Evolutionary conservation across 2,888 invertebrate species (phyloP), one percentile per base, ranked within the genome.

Genomic region (Dryobota labecula): DNA sequence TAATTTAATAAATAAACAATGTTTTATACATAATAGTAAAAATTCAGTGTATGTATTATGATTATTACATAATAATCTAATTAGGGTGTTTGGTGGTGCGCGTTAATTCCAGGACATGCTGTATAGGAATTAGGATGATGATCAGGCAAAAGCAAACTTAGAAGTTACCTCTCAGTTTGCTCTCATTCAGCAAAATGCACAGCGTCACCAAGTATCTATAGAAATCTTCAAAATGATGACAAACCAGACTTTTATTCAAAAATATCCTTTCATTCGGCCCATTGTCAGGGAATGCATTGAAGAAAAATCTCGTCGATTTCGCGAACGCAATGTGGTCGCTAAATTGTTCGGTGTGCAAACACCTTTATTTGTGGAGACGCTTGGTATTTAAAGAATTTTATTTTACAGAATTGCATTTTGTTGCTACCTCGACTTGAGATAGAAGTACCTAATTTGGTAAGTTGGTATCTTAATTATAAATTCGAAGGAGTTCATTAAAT

Each of bases 361-460:
- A 13, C 62, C 80, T 76, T 85, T 73, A 76, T 51, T 45, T 66
- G 58, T 47, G 64, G 56, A 71, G 58, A 62, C 57, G 57, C 68
- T 68, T 24, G 36, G 51, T 51, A 60, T 80, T 76, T 72, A 64
- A 76, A 72, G 58, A 72, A 63, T 70, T 72, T 72, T 57, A 69
- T 83, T 83, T 85, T 67, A 83, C 70, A 61, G 58, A 80, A 80
- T 74, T 72, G 67, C 80, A 80, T 64, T 83, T 70, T 67, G 54
- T 65, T 78, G 62, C 54, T 54, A 62, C 61, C 64, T 5, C 57
- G 15, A 58, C 53, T 79, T 53, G 8, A 58, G 33, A 62, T 43
- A 58, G 45, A 45, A 58, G 64, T n/a, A n/a, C n/a, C n/a, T n/a
- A n/a, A n/a, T n/a, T n/a, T n/a, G n/a, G n/a, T 41, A 65, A 64